These are phyloP conservation scores for Tautogolabrus adspersus DNA, from an alignment of 2,113 vertebrate genomes.

Conservation along the genomic window DNA sequence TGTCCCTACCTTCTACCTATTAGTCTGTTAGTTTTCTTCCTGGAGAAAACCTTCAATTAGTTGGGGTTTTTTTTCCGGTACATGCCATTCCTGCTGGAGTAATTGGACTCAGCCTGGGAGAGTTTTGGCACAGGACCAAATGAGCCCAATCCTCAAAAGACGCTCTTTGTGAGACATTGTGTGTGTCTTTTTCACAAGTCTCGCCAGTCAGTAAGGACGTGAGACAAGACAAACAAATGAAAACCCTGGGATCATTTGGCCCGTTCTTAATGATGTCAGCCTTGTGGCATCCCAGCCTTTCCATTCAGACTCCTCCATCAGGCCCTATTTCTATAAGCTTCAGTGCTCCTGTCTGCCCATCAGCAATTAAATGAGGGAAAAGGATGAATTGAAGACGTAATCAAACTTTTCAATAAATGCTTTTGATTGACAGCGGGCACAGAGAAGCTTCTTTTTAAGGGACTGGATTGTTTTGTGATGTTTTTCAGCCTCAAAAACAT, in stretches of 20 bases:
- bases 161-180: constrained; percentile 39
- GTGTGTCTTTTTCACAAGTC: constrained; percentile 12
- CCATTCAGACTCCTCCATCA: constrained; percentile 33
- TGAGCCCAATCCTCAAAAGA: constrained; percentile 51
- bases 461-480: neutral
- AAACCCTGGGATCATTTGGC: constrained; percentile 60
- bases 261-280: constrained; percentile 67
- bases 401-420: constrained; percentile 1
- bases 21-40: constrained; percentile 32
- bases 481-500: constrained; percentile 30
- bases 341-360: constrained; percentile 23
- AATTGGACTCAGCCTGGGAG: constrained; percentile 57
- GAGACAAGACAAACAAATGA: constrained; percentile 56
- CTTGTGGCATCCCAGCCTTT: constrained; percentile 55
- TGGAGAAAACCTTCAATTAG: constrained; percentile 42
- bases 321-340: constrained; percentile 40
- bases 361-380: constrained; percentile 47
- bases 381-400: constrained; percentile 25
- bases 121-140: constrained; percentile 61
- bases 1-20: constrained; percentile 20
- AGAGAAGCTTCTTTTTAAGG: neutral
- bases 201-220: constrained; percentile 32
- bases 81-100: constrained; percentile 48
- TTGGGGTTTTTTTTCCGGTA: constrained; percentile 34
- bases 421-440: constrained; percentile 8